These are phyloP conservation scores for Pteropus alecto DNA, from an alignment of 2,113 vertebrate genomes.

Conservation along the genomic window DNA sequence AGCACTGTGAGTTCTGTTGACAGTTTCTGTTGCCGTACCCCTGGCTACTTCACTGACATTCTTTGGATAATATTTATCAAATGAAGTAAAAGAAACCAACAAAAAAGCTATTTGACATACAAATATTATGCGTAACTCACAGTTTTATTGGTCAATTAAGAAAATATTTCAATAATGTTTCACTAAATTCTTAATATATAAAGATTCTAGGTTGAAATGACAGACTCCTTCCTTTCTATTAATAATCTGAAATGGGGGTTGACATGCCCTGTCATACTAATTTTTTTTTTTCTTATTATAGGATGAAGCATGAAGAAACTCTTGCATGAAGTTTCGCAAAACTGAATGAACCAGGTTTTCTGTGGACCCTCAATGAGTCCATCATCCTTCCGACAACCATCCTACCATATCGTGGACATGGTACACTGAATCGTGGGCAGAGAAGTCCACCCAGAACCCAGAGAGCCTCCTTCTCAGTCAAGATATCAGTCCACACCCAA, in stretches of 20 bases:
- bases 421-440: neutral
- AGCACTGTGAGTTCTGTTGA: neutral
- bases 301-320: neutral
- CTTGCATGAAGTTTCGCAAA: neutral
- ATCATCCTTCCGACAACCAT: neutral
- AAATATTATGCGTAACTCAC: neutral
- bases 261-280: neutral
- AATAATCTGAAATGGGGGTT: neutral
- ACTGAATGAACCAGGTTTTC: neutral
- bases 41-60: neutral
- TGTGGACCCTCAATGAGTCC: neutral
- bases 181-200: neutral
- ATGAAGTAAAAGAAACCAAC: neutral
- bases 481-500: neutral
- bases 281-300: neutral
- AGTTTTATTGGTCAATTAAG: neutral
- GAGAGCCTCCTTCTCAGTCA: neutral
- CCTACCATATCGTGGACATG: rapidly evolving
- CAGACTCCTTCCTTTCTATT: neutral
- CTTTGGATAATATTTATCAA: neutral
- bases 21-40: neutral
- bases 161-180: neutral
- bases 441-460: neutral
- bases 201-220: neutral
- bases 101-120: neutral